Conservation (phyloP, 2,888 invertebrate species). For the Megastigmus dorsalis region DNA sequence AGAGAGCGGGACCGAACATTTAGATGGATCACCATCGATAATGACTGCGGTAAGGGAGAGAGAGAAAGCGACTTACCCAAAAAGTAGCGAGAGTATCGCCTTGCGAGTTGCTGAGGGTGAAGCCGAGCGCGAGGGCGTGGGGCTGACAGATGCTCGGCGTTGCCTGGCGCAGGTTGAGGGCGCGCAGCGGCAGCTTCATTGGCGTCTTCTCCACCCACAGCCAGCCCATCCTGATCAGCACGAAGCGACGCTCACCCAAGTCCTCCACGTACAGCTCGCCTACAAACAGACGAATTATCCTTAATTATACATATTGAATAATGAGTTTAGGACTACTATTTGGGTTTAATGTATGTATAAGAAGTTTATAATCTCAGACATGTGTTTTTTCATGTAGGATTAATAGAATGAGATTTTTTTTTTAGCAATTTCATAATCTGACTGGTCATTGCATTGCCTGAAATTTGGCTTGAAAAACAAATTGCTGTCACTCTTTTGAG, state of each 20-base stretch:
- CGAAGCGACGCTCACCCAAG: conserved; percentile 68
- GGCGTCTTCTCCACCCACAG: conserved; percentile 72
- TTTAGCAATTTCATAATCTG: no score
- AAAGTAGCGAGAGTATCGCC: conserved; percentile 69
- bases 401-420: no score
- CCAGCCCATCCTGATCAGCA: conserved; percentile 72
- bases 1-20: no score
- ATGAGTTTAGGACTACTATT: no score
- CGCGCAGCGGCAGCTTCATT: conserved; percentile 70
- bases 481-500: no score
- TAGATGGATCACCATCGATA: no score
- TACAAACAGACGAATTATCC: conserved; percentile 49
- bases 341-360: no score
- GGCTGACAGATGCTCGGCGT: conserved; percentile 69
- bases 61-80: conserved; percentile 65
- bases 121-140: conserved; percentile 70
- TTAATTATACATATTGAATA: no score
- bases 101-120: conserved; percentile 70
- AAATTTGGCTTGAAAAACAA: no score
- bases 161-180: conserved; percentile 71
- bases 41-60: neutral
- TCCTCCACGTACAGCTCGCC: conserved; percentile 73
- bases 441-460: no score
- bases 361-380: no score
- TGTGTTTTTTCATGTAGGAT: no score